Evolutionary conservation across 2,113 vertebrate species (phyloP).

Genomic region (Solea senegalensis): DNA sequence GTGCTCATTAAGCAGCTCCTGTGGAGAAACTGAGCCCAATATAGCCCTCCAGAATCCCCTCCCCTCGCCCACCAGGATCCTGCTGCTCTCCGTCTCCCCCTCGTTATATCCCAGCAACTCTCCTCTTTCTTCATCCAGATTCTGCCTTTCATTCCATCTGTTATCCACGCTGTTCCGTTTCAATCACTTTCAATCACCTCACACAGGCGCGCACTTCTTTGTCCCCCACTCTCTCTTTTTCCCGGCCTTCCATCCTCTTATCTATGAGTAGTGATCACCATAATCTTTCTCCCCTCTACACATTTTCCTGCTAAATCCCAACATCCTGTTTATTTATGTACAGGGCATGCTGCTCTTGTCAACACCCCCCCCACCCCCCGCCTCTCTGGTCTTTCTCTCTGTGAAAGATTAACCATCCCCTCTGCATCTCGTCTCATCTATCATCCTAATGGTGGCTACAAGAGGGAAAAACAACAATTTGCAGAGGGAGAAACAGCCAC

Average conservation of each 20-base stretch:
- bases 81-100: slow-evolving; percentile 34
- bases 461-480: slow-evolving; percentile 62
- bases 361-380: slow-evolving; percentile 13
- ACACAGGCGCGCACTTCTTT: slow-evolving; percentile 7
- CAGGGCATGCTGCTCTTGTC: slow-evolving; percentile 17
- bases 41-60: slow-evolving; percentile 64
- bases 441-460: slow-evolving; percentile 75
- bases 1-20: slow-evolving; percentile 74
- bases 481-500: slow-evolving; percentile 43
- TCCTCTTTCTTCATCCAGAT: background rate
- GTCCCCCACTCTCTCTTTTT: slow-evolving; percentile 3
- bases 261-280: slow-evolving; percentile 16
- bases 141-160: slow-evolving; percentile 50
- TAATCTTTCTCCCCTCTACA: slow-evolving; percentile 34
- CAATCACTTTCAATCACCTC: slow-evolving; percentile 44
- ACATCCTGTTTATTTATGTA: slow-evolving; percentile 63
- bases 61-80: slow-evolving; percentile 60
- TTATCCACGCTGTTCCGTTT: slow-evolving; percentile 33
- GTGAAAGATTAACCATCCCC: slow-evolving; percentile 73
- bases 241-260: slow-evolving; percentile 17
- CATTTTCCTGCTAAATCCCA: slow-evolving; percentile 35
- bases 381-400: slow-evolving; percentile 37
- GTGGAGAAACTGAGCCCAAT: slow-evolving; percentile 62
- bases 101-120: slow-evolving; percentile 43
- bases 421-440: slow-evolving; percentile 74